These are phyloP conservation scores for Sussaba pulchella DNA, from an alignment of 2,888 invertebrate species.

Conservation along the genomic window DNA sequence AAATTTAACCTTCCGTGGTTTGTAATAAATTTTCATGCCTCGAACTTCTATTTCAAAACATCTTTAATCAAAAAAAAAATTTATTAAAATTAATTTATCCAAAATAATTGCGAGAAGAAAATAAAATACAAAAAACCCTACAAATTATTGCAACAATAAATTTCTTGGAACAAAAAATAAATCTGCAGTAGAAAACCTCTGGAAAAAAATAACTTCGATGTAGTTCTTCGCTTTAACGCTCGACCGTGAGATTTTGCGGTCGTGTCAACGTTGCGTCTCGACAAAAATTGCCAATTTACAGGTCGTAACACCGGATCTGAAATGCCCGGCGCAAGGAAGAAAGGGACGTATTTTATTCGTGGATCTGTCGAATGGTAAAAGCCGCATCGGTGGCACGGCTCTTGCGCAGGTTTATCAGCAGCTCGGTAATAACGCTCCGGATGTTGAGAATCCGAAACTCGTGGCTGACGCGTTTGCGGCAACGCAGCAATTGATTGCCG, in stretches of 20 bases:
- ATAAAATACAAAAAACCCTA: too few species aligned
- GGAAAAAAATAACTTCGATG: too few species aligned
- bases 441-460: slow-evolving; percentile 89
- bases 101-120: too few species aligned
- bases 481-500: slow-evolving; percentile 93
- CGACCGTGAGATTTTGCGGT: slow-evolving; percentile 10
- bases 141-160: too few species aligned
- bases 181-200: too few species aligned
- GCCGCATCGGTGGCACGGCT: slow-evolving; percentile 95
- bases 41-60: too few species aligned
- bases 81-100: too few species aligned
- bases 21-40: too few species aligned
- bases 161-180: too few species aligned
- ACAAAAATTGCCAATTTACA: slow-evolving; percentile 60
- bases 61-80: too few species aligned
- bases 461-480: slow-evolving; percentile 92
- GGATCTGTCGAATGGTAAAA: slow-evolving; percentile 90
- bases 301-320: slow-evolving; percentile 96
- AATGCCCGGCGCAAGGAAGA: slow-evolving; percentile 87
- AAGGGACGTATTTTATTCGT: slow-evolving; percentile 91
- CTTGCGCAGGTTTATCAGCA: slow-evolving; percentile 96
- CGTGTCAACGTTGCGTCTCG: background rate
- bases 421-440: slow-evolving; percentile 92
- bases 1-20: slow-evolving; percentile 90
- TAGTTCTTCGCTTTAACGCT: too few species aligned